Base-by-base conservation (phyloP, 2,113 vertebrate genomes). In the Pseudorasbora parva region DNA sequence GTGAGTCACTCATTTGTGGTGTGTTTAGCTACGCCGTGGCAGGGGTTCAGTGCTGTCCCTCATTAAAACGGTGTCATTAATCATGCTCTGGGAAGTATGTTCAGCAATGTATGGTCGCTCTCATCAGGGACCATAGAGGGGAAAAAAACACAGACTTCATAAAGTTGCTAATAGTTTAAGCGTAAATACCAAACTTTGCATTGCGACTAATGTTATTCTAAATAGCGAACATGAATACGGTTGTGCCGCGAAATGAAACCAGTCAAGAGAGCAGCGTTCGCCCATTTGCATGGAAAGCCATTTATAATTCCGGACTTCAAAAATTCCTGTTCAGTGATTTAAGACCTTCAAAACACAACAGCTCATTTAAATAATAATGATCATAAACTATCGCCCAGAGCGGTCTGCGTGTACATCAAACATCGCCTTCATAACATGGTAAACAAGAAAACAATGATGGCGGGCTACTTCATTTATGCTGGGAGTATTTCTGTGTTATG, bases 291-390 rank as follows among this genome's bases (percentile, higher is more conserved):
- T 92, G 90, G 91, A 94, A 93, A 93, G 91, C 89, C 93, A 94
- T 93, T 93, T 94, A 91, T 93, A 93, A 93, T 89, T 92, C 91
- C 92, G 92, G 92, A 92, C 91, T 92, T 92, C 91, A 90, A 90
- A 69, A 92, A 91, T 93, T 94, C 92, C 92, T 92, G 92, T 92
- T 92, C 93, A 93, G 89, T 94, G 91, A 95, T 94, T 95, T 94
- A 93, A 91, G 92, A 94, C 92, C 92, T 93, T 93, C 91, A 94
- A 93, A 94, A 93, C 92, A 93, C 91, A 90, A 85, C 89, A 84
- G 88, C 92, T 94, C 91, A 95, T 94, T 95, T 94, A 90, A 94
- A 94, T 95, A 94, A 94, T 94, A 94, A 94, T 93, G 93, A 92
- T 93, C 93, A 92, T 93, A 92, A 94, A 92, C 92, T 91, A 93